These are phyloP conservation scores for Mya arenaria DNA, from an alignment of 1,140 invertebrate species.

Conservation along the genomic window DNA sequence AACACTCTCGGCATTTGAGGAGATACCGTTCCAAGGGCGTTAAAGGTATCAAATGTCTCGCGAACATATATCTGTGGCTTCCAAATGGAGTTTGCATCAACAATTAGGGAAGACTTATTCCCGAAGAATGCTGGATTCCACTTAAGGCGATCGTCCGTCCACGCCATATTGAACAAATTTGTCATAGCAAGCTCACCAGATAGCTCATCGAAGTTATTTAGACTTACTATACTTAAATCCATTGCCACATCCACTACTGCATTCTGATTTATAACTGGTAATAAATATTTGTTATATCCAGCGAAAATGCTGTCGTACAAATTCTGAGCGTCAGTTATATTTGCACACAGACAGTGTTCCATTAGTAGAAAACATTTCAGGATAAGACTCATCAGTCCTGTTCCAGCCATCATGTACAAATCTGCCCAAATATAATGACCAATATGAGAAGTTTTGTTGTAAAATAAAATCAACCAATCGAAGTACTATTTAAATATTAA, in stretches of 20 bases:
- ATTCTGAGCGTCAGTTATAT: not conserved
- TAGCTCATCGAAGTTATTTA: conserved; percentile 23
- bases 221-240: not conserved
- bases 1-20: not conserved
- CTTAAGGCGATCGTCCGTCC: conserved; percentile 13
- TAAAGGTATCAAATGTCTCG: not conserved
- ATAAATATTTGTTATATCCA: conserved; percentile 17
- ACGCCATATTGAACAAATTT: conserved; percentile 7
- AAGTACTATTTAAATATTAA: too few species aligned
- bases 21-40: conserved; percentile 3
- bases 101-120: conserved; percentile 5
- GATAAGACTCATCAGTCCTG: too few species aligned
- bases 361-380: too few species aligned
- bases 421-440: too few species aligned
- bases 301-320: not conserved
- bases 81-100: conserved; percentile 13
- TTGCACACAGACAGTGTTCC: not conserved
- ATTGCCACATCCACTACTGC: not conserved
- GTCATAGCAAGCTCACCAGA: conserved; percentile 18
- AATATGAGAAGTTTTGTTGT: too few species aligned
- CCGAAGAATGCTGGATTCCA: not conserved
- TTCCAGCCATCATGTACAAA: too few species aligned
- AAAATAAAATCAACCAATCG: too few species aligned
- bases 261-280: not conserved
- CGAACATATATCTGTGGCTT: not conserved